Conservation (phyloP, 2,113 vertebrate genomes). For the Callaeas wilsoni region DNA sequence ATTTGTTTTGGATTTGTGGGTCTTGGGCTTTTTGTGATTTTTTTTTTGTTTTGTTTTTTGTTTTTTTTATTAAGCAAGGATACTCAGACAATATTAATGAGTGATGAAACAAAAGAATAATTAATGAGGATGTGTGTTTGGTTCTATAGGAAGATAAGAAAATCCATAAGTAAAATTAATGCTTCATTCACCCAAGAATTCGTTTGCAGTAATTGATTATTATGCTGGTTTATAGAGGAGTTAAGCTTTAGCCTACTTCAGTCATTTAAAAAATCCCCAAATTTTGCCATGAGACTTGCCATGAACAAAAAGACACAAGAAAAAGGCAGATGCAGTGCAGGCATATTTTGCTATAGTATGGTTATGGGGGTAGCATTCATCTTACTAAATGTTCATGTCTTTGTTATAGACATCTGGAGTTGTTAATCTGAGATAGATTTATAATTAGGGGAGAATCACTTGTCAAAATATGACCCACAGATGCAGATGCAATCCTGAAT, state of each 20-base stretch:
- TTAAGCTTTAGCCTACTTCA: background rate
- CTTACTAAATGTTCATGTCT: background rate
- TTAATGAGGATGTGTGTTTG: background rate
- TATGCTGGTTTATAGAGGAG: background rate
- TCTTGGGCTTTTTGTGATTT: background rate
- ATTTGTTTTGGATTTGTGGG: background rate
- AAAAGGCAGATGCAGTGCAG: background rate
- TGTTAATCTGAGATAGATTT: background rate
- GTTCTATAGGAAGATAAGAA: background rate
- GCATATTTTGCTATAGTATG: background rate
- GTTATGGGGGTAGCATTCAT: background rate
- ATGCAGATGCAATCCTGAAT: background rate
- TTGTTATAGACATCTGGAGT: background rate
- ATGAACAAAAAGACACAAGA: background rate
- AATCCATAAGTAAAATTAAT: background rate
- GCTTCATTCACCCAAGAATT: background rate
- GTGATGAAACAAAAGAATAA: background rate
- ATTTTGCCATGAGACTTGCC: background rate
- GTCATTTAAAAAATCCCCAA: background rate
- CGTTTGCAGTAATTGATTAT: background rate
- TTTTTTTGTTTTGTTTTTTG: background rate
- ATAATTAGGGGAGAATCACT: background rate
- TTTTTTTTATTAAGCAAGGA: background rate
- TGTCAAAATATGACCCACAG: accelerated
- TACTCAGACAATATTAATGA: background rate